Base-by-base conservation (phyloP, 1,140 invertebrate species). In the Microplitis demolitor region DNA sequence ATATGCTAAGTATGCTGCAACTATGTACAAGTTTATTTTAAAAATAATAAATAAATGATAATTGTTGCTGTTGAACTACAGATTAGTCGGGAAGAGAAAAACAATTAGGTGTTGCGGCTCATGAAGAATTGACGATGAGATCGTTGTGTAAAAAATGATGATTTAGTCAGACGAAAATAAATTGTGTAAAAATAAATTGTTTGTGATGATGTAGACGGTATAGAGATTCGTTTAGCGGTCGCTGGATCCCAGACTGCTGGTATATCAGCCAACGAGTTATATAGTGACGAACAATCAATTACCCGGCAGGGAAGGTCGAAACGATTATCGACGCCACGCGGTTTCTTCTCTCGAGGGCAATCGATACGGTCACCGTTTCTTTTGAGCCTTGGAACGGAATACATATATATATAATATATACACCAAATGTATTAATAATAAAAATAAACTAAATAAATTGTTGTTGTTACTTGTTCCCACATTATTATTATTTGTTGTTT, bases 281-380 rank as follows among this genome's bases (percentile, higher is more conserved):
- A 45, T 45, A 45, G 39, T 45, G 70, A 66, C 54, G 62, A 68
- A 67, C 64, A 67, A 68, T 73, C 64, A 72, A 72, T 72, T 72
- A 72, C 63, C 54, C 67, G 58, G 14, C 45, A 39, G 60, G 67
- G 60, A 70, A 64, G 72, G 72, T 69, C 60, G 66, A 74, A 74
- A 35, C 66, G 66, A 74, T 74, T 67, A 66, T 72, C 64, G 71
- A 73, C 66, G 66, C 71, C 56, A 37, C 33, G 37, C 54, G 35
- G 62, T 60, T 66, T 45, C 8, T 45, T 72, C 66, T n/a, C 31
- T 37, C 45, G 53, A 68, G 68, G 61, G 63, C 68, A 68, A 74
- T 74, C 73, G 62, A 74, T 74, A 71, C 68, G 69, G 34, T 74
- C 68, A 62, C 67, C 69, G 51, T 54, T 71, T 63, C 53, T 61